These are phyloP conservation scores for Eupithecia pulchellata DNA, from an alignment of 2,888 invertebrate genomes.

Conservation along the genomic window DNA sequence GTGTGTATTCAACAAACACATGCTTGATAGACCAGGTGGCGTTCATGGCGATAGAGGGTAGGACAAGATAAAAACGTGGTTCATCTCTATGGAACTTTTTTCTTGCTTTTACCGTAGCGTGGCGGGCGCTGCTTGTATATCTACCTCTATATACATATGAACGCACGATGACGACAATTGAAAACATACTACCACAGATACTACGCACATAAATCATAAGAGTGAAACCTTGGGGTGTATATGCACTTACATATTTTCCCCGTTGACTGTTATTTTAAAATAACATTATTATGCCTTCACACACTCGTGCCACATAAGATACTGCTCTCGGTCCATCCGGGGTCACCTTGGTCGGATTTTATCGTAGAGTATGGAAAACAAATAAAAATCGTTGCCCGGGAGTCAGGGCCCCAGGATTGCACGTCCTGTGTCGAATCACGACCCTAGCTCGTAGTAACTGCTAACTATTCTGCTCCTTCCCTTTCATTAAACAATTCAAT, in stretches of 20 bases:
- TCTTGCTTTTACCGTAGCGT: neutral
- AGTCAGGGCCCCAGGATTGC: constrained; percentile 52
- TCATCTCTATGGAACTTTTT: too few species aligned
- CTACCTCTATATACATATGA: neutral
- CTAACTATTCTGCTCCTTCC: constrained; percentile 47
- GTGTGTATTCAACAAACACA: neutral
- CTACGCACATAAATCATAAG: too few species aligned
- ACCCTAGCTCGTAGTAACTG: constrained; percentile 53
- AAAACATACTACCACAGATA: too few species aligned
- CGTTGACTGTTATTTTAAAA: too few species aligned
- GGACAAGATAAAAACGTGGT: neutral
- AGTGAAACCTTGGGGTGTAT: too few species aligned
- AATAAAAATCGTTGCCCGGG: neutral
- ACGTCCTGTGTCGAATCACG: constrained; percentile 65
- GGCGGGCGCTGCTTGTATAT: too few species aligned
- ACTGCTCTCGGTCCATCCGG: too few species aligned
- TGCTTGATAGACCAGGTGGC: neutral
- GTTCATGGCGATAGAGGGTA: neutral
- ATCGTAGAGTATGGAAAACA: neutral
- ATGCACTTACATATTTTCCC: too few species aligned
- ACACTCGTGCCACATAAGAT: too few species aligned
- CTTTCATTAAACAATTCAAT: constrained; percentile 64
- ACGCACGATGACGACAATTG: neutral
- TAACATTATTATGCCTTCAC: too few species aligned
- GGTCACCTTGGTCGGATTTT: too few species aligned